Conservation (phyloP, 2,888 invertebrate species). For the Agrilus cyanescens region DNA sequence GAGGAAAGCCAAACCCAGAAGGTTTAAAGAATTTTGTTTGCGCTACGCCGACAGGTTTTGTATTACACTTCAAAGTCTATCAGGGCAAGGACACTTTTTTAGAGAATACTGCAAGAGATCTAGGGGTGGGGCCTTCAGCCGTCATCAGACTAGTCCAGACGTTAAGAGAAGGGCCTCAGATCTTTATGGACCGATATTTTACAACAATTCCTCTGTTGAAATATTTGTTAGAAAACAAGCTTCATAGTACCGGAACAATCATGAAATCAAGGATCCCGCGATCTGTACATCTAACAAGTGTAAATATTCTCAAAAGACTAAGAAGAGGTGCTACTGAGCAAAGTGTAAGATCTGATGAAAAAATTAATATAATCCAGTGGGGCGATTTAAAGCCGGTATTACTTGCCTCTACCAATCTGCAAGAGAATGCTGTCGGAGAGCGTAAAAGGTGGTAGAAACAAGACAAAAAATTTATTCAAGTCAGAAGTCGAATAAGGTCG, state of each 20-base stretch:
- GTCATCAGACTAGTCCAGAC: slow-evolving; percentile 14
- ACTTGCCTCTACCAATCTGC: slow-evolving; percentile 19
- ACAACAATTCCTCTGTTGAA: background rate
- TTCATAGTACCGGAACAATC: slow-evolving; percentile 15
- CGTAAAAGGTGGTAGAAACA: slow-evolving; percentile 15
- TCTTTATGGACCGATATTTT: slow-evolving; percentile 10
- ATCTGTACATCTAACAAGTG: slow-evolving; percentile 14
- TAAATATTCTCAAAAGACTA: slow-evolving; percentile 14
- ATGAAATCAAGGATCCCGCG: slow-evolving; percentile 18
- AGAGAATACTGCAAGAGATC: slow-evolving; percentile 7
- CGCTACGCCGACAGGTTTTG: slow-evolving; percentile 18
- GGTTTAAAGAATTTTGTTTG: slow-evolving; percentile 25
- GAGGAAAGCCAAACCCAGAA: slow-evolving; percentile 9
- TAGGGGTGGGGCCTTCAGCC: slow-evolving; percentile 17
- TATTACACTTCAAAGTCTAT: slow-evolving; percentile 22
- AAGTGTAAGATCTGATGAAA: slow-evolving; percentile 15
- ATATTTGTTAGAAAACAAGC: background rate
- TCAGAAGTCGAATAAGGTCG: no score
- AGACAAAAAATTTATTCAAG: slow-evolving; percentile 13
- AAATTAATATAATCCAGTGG: slow-evolving; percentile 18
- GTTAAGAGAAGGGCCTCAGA: slow-evolving; percentile 5
- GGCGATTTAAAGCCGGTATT: slow-evolving; percentile 17
- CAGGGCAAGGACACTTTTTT: slow-evolving; percentile 18
- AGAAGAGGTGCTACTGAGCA: slow-evolving; percentile 16
- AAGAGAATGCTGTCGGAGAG: slow-evolving; percentile 16